phyloP scores from a whole-genome alignment of 2,113 vertebrate genomes.

The Mesocricetus auratus region DNA sequence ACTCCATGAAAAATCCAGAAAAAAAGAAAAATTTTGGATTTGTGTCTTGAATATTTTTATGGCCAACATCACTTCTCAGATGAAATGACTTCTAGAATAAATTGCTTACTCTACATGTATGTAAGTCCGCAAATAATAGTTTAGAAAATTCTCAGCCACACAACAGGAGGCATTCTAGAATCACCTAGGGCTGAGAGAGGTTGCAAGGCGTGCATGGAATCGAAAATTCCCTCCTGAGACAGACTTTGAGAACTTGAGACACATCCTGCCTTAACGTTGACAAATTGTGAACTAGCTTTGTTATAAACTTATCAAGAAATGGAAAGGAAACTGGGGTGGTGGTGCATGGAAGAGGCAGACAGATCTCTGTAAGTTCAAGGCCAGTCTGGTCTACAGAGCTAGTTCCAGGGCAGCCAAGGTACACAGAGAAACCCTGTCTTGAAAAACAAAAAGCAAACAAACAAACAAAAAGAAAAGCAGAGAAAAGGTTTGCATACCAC shows the following conservation, averaged over 20 bases:
- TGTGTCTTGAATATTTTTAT: neutral
- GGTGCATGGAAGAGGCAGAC: neutral
- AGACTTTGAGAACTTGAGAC: neutral
- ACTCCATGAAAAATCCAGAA: neutral
- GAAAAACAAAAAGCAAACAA: neutral
- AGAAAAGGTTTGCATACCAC: neutral
- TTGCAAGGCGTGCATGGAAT: neutral
- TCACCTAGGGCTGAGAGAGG: fast-evolving
- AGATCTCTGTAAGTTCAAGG: neutral
- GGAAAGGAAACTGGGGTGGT: neutral
- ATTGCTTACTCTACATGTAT: neutral
- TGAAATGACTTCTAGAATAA: neutral
- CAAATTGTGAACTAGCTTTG: neutral
- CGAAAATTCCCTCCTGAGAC: neutral
- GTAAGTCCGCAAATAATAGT: neutral
- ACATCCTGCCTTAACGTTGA: neutral
- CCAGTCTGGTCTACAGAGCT: neutral
- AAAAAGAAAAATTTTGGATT: neutral
- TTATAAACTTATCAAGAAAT: neutral
- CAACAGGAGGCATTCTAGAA: neutral
- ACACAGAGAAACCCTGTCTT: neutral
- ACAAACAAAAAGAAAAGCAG: neutral
- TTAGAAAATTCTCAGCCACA: neutral
- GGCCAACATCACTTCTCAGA: neutral
- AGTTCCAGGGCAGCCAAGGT: neutral